Percentiles rank a stretch among this genome's conserved stretches.
Conservation (phyloP, 2,888 invertebrate species). For the Hydriomena furcata region DNA sequence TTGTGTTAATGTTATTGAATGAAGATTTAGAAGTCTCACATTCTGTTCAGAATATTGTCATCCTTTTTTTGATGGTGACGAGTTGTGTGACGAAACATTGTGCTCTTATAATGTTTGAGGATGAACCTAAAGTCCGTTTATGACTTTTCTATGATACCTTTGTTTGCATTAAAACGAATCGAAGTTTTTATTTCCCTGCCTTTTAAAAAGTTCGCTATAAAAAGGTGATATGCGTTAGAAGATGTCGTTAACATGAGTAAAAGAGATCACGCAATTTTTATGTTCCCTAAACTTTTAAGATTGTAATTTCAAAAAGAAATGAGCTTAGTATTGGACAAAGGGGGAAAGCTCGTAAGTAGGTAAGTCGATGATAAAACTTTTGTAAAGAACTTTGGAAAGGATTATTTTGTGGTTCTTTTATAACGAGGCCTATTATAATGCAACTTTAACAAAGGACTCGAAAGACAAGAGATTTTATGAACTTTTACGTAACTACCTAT, state of each 20-base stretch:
- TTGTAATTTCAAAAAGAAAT: conserved; percentile 35
- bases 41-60: conserved; percentile 69
- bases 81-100: conserved; percentile 62
- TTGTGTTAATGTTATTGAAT: conserved; percentile 18
- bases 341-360: conserved; percentile 18
- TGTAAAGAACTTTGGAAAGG: conserved; percentile 56
- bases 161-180: conserved; percentile 64
- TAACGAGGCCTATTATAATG: conserved; percentile 1
- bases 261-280: conserved; percentile 29
- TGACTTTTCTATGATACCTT: conserved; percentile 67
- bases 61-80: conserved; percentile 67
- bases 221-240: conserved; percentile 44
- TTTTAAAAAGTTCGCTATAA: conserved; percentile 55
- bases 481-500: no score
- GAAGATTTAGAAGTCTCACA: conserved; percentile 58
- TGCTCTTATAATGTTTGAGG: conserved; percentile 69
- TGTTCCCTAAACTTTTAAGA: conserved; percentile 33
- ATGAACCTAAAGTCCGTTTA: conserved; percentile 73
- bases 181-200: conserved; percentile 71
- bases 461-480: background rate
- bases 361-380: conserved; percentile 51
- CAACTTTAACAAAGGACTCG: conserved; percentile 1
- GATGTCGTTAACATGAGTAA: conserved; percentile 42
- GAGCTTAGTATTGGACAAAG: conserved; percentile 11
- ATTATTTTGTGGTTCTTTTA: conserved; percentile 26